Conservation (phyloP, 2,113 vertebrate species). For the Saccopteryx leptura region DNA sequence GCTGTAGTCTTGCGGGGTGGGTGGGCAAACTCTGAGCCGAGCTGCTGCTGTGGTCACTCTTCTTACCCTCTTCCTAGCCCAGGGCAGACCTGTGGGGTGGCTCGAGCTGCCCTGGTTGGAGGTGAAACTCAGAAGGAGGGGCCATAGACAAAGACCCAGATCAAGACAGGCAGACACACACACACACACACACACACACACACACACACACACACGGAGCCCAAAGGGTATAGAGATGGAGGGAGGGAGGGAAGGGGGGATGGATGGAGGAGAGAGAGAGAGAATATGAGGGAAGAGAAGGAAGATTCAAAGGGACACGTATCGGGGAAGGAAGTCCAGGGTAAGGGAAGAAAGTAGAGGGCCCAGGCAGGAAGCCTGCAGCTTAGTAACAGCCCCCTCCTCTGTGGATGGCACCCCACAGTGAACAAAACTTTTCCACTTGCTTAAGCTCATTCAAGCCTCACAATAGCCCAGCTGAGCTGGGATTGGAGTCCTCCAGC, state of each 20-base stretch:
- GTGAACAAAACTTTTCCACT: slow-evolving; percentile 62
- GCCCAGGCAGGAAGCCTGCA: background rate
- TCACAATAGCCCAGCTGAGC: background rate
- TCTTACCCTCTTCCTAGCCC: background rate
- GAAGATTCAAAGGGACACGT: background rate
- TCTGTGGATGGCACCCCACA: background rate
- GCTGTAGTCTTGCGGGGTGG: background rate
- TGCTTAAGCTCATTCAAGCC: slow-evolving; percentile 38
- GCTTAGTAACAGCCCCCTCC: background rate
- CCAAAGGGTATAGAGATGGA: background rate
- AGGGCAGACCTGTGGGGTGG: background rate
- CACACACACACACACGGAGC: fast-evolving
- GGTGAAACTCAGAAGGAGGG: background rate
- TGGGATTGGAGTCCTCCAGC: background rate
- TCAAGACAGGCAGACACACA: background rate
- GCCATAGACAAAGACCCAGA: background rate
- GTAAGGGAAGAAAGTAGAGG: background rate
- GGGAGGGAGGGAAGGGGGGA: too few relatives aligned
- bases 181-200: background rate
- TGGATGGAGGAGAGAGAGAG: background rate
- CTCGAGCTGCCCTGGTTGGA: background rate
- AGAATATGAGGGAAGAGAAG: background rate
- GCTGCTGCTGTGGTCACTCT: background rate
- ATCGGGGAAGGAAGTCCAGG: background rate
- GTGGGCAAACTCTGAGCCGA: background rate